Percentiles rank a stretch among this genome's conserved stretches.
Evolutionary conservation across 2,113 vertebrate species (phyloP).

Genomic region (Microcebus griseorufus): DNA sequence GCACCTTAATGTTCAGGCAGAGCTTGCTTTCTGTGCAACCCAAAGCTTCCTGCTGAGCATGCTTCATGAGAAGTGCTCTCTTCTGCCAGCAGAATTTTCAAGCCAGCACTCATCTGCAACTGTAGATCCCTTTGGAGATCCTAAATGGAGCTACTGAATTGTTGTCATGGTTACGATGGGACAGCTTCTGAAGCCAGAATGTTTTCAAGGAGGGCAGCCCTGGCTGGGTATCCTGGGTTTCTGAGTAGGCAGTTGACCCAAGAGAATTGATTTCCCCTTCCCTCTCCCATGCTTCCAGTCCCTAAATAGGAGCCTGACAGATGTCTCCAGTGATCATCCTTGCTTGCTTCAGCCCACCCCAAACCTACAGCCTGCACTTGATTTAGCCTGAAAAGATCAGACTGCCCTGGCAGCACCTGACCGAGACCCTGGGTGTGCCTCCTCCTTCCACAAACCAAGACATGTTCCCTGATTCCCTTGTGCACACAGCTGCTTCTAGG

Average conservation of each 20-base stretch:
- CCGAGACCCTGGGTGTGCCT: not conserved
- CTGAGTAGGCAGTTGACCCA: not conserved
- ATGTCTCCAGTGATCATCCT: not conserved
- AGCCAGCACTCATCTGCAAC: conserved; percentile 26
- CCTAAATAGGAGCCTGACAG: not conserved
- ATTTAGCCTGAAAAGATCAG: not conserved
- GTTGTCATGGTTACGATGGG: conserved; percentile 72
- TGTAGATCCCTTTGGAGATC: conserved; percentile 48
- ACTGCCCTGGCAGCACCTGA: not conserved
- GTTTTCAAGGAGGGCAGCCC: conserved; percentile 38
- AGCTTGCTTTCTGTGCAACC: conserved; percentile 4
- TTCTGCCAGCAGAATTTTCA: not conserved
- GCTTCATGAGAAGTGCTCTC: not conserved
- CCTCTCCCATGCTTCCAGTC: not conserved
- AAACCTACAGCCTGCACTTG: not conserved
- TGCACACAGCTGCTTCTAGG: conserved; percentile 8
- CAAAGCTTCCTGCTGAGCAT: not conserved
- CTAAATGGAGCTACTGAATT: conserved; percentile 56
- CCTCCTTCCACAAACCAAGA: not conserved
- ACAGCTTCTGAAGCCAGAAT: conserved; percentile 36
- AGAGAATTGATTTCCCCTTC: not conserved
- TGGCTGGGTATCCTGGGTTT: conserved; percentile 12
- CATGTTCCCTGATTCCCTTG: not conserved
- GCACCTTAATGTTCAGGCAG: not conserved
- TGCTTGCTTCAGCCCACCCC: not conserved